Base-by-base conservation (phyloP, 2,888 invertebrate genomes). In the Nesidiocoris tenuis region DNA sequence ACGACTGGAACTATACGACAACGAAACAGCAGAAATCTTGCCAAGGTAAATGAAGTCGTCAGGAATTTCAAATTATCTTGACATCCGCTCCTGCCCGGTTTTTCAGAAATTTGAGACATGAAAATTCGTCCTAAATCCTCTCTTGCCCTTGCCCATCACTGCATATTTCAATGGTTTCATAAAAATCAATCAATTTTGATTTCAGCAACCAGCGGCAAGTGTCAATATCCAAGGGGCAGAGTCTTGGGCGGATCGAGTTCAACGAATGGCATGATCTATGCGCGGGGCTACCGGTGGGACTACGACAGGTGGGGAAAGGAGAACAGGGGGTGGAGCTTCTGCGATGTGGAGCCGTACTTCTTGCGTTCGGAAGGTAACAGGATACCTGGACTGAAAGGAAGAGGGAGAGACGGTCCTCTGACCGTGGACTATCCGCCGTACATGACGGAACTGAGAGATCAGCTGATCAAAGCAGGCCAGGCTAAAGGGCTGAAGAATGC, bases 1-100 rank as follows among this genome's bases (percentile, higher is more conserved):
- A 61, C 16, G 61, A 70, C 55, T 76, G 76, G 76, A 76, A 76
- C 57, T 76, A 76, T 55, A 76, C 76, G 22, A 74, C 76, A 24
- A 74, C 72, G 17, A 22, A 12, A 12, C 76, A 76, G 61, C 54
- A 65, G n/a, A 18, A 24, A 23, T 39, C 76, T 1, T 76, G 76
- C 54, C 74, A 67, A 72, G 64, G 76, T 76, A n/a, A 17, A n/a
- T n/a, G n/a, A n/a, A n/a, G n/a, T n/a, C n/a, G n/a, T n/a, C n/a
- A n/a, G n/a, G n/a, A n/a, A n/a, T n/a, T n/a, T n/a, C n/a, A n/a
- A n/a, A n/a, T n/a, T n/a, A n/a, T n/a, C n/a, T n/a, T n/a, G n/a
- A n/a, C n/a, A n/a, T n/a, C n/a, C n/a, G n/a, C n/a, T n/a, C n/a
- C n/a, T n/a, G n/a, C n/a, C n/a, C n/a, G n/a, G n/a, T n/a, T n/a